Conservation (phyloP, 2,113 vertebrate species). For the Pseudonaja textilis region DNA sequence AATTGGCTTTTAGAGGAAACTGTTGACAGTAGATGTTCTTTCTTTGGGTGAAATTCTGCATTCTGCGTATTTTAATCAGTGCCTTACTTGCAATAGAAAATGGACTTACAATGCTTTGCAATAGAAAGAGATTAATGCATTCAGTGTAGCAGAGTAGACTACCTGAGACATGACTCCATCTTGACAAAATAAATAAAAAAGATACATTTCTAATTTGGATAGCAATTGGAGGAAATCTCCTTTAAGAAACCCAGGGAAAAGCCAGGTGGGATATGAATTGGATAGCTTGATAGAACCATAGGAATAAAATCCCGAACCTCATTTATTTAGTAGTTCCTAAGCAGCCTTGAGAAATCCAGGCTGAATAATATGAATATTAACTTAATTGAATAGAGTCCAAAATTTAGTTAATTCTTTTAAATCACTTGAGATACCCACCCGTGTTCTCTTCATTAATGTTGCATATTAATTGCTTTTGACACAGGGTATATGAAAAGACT, state of each 20-base stretch:
- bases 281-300: background rate
- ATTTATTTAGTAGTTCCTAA: background rate
- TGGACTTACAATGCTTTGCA: background rate
- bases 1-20: background rate
- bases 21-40: background rate
- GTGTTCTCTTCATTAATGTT: slow-evolving; percentile 46
- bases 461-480: slow-evolving; percentile 43
- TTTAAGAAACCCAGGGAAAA: background rate
- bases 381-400: slow-evolving; percentile 42
- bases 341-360: background rate
- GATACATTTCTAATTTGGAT: background rate
- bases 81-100: background rate
- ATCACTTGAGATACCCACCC: slow-evolving; percentile 7
- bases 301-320: background rate
- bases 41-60: background rate
- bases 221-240: background rate
- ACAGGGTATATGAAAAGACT: slow-evolving; percentile 52
- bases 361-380: slow-evolving; percentile 5
- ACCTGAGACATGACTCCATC: background rate
- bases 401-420: slow-evolving; percentile 45
- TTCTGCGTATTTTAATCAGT: background rate
- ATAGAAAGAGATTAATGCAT: background rate
- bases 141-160: background rate
- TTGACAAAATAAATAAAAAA: background rate
- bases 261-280: background rate